These are phyloP conservation scores for Crotalus viridis DNA, from an alignment of 2,113 vertebrate genomes.

Conservation along the genomic window DNA sequence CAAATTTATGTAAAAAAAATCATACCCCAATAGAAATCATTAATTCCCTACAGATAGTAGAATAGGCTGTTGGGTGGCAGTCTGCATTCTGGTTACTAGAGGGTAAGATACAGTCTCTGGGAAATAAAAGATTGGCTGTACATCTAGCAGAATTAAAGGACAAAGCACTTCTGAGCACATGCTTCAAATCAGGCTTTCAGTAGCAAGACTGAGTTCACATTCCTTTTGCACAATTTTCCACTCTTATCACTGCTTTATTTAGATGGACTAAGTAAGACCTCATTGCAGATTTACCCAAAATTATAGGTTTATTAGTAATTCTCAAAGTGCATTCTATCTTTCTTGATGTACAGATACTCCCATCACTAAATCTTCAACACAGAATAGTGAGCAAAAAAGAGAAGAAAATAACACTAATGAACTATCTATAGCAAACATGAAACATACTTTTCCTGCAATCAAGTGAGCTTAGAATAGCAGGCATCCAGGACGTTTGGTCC, in stretches of 20 bases:
- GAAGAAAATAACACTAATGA: not conserved
- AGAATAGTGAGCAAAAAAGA: not conserved
- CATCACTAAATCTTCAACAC: not conserved
- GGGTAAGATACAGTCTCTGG: not conserved
- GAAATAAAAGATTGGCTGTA: not conserved
- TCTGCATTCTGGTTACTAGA: not conserved
- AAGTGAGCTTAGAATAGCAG: slow-evolving; percentile 66
- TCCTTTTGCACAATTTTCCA: not conserved
- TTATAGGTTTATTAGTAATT: not conserved
- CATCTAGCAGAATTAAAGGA: not conserved
- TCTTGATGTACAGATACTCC: not conserved
- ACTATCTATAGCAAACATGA: not conserved
- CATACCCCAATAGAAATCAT: not conserved
- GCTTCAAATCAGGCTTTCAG: not conserved
- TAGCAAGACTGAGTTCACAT: not conserved
- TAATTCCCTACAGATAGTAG: not conserved
- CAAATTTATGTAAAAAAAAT: not conserved
- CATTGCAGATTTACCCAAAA: not conserved
- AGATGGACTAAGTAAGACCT: not conserved
- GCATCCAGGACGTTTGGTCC: slow-evolving; percentile 72
- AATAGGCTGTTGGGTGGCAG: not conserved
- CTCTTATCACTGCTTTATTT: not conserved
- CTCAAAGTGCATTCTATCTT: not conserved
- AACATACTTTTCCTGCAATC: slow-evolving; percentile 71
- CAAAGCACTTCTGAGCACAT: not conserved